phyloP scores from a whole-genome alignment of 2,113 vertebrate genomes.

The Oxyruncus cristatus region DNA sequence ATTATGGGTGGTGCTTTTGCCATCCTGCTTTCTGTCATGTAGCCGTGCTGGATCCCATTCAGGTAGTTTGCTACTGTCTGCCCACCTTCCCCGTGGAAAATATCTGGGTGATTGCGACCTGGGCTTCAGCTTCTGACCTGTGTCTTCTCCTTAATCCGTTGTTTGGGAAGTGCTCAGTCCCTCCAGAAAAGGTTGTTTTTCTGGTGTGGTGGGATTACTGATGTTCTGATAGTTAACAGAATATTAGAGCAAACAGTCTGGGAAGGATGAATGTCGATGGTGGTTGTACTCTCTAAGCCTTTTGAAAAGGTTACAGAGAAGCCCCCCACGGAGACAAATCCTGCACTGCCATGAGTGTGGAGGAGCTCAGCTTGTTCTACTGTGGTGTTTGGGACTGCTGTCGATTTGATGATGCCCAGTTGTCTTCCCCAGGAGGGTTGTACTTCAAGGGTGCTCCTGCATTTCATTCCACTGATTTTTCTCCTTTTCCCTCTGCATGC shows the following conservation, averaged over 20 bases:
- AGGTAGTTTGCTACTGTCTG: background rate
- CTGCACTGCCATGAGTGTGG: background rate
- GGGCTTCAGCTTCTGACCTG: background rate
- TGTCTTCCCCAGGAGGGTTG: fast-evolving
- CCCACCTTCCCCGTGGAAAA: background rate
- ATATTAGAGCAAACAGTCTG: background rate
- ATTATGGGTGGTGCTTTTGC: background rate
- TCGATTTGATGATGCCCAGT: background rate
- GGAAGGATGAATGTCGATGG: background rate
- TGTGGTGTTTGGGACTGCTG: background rate
- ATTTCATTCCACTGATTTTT: background rate
- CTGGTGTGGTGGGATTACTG: background rate
- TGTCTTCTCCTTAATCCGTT: background rate
- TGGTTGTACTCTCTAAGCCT: background rate
- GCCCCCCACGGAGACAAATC: background rate
- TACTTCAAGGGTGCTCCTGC: background rate
- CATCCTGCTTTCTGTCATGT: fast-evolving
- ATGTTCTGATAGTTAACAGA: fast-evolving
- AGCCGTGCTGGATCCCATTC: background rate
- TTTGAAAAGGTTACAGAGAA: background rate
- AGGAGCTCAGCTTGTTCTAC: background rate
- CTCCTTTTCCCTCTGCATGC: background rate
- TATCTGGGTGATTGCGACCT: fast-evolving
- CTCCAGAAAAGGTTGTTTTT: background rate
- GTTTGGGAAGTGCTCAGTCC: background rate